These are phyloP conservation scores for Centropristis striata DNA, from an alignment of 2,113 vertebrate genomes.

Conservation along the genomic window DNA sequence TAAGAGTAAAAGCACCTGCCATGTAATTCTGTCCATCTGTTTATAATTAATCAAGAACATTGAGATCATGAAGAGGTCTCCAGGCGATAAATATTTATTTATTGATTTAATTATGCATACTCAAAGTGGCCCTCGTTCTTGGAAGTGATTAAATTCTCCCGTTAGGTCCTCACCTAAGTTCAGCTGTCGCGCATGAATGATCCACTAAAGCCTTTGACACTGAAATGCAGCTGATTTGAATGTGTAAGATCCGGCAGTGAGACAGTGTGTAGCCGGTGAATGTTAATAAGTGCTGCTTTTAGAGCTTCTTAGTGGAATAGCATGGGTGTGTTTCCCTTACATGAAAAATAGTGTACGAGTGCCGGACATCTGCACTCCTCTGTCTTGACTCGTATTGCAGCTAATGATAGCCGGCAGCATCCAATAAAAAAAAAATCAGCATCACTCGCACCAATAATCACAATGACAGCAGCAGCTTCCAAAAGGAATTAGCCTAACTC, in stretches of 20 bases:
- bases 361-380: conserved; percentile 33
- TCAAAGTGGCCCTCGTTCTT: not conserved
- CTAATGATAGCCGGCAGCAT: conserved; percentile 47
- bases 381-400: conserved; percentile 29
- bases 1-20: not conserved
- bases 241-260: conserved; percentile 37
- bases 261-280: not conserved
- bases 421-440: conserved; percentile 48
- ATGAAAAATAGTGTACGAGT: not conserved
- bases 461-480: conserved; percentile 33
- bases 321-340: not conserved
- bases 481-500: conserved; percentile 47
- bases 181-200: conserved; percentile 9
- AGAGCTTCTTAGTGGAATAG: conserved; percentile 9
- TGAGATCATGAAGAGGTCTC: not conserved
- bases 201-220: not conserved
- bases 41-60: not conserved
- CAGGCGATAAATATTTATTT: conserved; percentile 10
- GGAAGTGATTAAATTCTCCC: conserved; percentile 2
- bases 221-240: conserved; percentile 37
- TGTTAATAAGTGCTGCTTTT: conserved; percentile 34
- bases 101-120: conserved; percentile 15
- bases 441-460: conserved; percentile 41
- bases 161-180: conserved; percentile 7
- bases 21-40: not conserved